Evolutionary conservation across 2,888 invertebrate genomes (phyloP).

Genomic region (Maniola hyperantus): DNA sequence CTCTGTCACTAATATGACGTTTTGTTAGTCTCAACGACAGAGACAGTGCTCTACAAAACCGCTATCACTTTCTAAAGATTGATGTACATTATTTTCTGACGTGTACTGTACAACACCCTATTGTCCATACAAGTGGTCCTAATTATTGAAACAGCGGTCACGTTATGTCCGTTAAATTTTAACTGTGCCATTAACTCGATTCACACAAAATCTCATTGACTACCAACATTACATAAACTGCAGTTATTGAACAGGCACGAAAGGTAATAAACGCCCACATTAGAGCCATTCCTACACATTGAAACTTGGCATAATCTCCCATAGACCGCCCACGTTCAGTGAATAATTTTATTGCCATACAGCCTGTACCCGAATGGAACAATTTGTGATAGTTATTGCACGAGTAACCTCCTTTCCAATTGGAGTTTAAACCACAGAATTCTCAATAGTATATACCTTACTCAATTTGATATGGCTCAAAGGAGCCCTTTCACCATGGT

Average conservation of each 20-base stretch:
- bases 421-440: background rate
- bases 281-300: background rate
- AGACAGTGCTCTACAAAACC: no score
- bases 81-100: no score
- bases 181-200: background rate
- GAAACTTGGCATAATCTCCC: slow-evolving; percentile 7
- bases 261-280: background rate
- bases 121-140: no score
- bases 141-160: no score
- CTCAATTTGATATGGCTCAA: no score
- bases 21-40: no score
- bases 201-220: slow-evolving; percentile 20
- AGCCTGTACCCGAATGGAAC: background rate
- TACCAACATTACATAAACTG: slow-evolving; percentile 17
- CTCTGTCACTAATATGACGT: no score
- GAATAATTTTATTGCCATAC: slow-evolving; percentile 6
- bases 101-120: no score
- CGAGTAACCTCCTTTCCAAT: background rate
- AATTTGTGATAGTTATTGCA: background rate
- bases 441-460: background rate
- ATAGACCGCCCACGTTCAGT: background rate
- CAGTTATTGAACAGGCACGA: slow-evolving; percentile 11
- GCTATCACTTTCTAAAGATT: no score
- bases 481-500: no score
- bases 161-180: no score